Evolutionary conservation across 2,888 invertebrate genomes (phyloP).

Genomic region (Ectropis crepuscularia): DNA sequence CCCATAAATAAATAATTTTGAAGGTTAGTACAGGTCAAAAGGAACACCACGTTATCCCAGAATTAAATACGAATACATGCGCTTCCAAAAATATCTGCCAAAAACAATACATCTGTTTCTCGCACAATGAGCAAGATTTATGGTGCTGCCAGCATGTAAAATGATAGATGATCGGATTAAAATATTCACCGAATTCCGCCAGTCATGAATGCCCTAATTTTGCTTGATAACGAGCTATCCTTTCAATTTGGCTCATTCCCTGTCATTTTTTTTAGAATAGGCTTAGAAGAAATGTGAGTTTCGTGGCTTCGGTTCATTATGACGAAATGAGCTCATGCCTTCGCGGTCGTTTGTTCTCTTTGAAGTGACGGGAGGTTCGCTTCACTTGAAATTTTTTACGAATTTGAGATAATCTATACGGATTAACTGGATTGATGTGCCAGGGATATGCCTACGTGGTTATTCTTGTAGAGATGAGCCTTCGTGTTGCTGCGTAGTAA

Average conservation of each 20-base stretch:
- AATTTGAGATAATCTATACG: neutral
- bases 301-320: conserved; percentile 23
- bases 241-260: conserved; percentile 25
- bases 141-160: conserved; percentile 43
- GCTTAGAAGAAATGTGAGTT: conserved; percentile 22
- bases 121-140: conserved; percentile 49
- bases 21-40: no score
- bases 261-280: conserved; percentile 26
- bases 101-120: conserved; percentile 43
- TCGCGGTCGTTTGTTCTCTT: conserved; percentile 22
- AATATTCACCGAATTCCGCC: conserved; percentile 22
- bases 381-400: conserved; percentile 6
- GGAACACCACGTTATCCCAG: no score
- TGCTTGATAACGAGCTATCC: conserved; percentile 19
- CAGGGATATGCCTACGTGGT: no score
- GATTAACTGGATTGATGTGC: no score
- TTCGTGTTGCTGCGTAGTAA: no score
- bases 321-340: conserved; percentile 14
- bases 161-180: conserved; percentile 51
- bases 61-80: neutral
- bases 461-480: no score
- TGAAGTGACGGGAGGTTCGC: conserved; percentile 14
- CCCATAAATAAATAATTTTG: no score
- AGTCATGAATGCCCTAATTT: conserved; percentile 27
- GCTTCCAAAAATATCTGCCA: conserved; percentile 8